Conservation (phyloP, 2,113 vertebrate species). For the Heloderma charlesbogerti region DNA sequence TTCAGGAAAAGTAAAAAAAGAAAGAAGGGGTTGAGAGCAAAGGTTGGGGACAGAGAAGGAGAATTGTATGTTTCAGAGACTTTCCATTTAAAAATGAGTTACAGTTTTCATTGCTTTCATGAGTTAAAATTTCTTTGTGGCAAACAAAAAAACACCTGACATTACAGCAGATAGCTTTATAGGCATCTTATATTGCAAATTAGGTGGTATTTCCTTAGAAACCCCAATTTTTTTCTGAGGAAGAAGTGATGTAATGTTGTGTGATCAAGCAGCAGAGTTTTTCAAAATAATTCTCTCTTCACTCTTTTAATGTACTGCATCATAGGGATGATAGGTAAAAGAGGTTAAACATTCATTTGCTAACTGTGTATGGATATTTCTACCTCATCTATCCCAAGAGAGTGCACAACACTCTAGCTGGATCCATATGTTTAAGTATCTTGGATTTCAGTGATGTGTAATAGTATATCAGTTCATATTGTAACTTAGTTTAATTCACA, state of each 20-base stretch:
- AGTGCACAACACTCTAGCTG: constrained; percentile 15
- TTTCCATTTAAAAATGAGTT: neutral
- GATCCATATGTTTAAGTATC: constrained; percentile 4
- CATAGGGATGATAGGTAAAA: neutral
- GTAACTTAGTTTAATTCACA: neutral
- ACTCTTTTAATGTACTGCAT: neutral
- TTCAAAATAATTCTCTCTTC: neutral
- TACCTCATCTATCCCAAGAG: constrained; percentile 10
- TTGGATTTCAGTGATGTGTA: neutral
- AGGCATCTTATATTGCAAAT: constrained; percentile 7
- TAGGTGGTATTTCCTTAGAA: neutral
- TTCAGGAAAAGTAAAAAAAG: neutral
- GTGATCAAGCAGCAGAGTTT: neutral
- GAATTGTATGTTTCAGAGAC: constrained; percentile 21
- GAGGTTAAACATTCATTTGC: neutral
- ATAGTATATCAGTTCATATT: constrained; percentile 1
- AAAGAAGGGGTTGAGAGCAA: neutral
- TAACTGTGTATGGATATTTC: neutral
- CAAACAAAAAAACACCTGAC: neutral
- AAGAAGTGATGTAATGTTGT: constrained; percentile 14
- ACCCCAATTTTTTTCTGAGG: constrained; percentile 10
- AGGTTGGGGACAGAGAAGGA: neutral
- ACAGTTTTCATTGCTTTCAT: neutral
- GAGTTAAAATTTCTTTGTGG: neutral
- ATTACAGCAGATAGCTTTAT: neutral